These are phyloP conservation scores for Oostethus manadensis DNA, from an alignment of 2,113 vertebrate species.

Conservation along the genomic window DNA sequence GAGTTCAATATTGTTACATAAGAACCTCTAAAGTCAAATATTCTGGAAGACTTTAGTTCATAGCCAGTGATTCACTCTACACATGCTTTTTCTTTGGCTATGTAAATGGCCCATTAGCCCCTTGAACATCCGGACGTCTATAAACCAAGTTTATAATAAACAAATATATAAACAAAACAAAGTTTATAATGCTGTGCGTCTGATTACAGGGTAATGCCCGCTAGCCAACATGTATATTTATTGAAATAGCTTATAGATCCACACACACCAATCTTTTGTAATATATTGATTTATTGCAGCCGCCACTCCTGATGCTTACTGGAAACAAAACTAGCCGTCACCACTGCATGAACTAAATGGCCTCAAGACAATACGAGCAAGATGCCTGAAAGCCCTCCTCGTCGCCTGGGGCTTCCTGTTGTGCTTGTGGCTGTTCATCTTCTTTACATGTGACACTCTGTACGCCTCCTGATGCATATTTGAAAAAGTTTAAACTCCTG, in stretches of 20 bases:
- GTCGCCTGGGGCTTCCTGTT: constrained; percentile 32
- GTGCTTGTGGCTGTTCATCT: constrained; percentile 32
- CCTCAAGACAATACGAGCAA: constrained; percentile 32
- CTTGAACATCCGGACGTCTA: no score
- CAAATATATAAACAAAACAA: no score
- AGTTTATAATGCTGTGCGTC: neutral
- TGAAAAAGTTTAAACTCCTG: constrained; percentile 26
- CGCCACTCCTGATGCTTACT: constrained; percentile 16
- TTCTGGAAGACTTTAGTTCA: no score
- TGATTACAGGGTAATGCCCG: constrained; percentile 9
- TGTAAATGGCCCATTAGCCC: no score
- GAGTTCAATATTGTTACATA: no score
- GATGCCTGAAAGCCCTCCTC: constrained; percentile 22
- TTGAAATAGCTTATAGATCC: constrained; percentile 20
- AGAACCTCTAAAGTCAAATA: no score
- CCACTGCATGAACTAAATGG: constrained; percentile 30
- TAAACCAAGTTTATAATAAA: neutral
- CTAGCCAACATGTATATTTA: constrained; percentile 3
- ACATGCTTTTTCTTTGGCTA: no score
- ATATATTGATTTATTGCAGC: constrained; percentile 13
- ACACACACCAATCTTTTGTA: neutral
- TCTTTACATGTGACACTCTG: constrained; percentile 3
- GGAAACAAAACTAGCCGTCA: constrained; percentile 32
- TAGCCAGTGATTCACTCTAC: no score
- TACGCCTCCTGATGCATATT: constrained; percentile 20